A percentile compares a stretch with the other conserved stretches of the same genome.
Evolutionary conservation across 2,797 vertebrate species (phyloP).

Genomic region (Masticophis lateralis): DNA sequence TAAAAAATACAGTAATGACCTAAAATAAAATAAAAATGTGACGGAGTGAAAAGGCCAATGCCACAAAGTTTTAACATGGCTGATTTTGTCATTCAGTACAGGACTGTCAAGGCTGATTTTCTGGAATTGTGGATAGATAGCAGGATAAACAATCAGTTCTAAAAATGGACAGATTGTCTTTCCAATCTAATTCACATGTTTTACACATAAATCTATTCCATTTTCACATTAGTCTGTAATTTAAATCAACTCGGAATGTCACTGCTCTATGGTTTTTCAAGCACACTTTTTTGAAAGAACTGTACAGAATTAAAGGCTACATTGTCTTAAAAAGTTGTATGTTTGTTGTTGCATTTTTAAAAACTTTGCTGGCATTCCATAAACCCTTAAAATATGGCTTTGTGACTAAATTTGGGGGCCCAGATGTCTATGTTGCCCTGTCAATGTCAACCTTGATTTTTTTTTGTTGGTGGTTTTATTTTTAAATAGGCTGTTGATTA

Average conservation of each 20-base stretch:
- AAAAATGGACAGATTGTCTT: not conserved
- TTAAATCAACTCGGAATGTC: not conserved
- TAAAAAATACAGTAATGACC: not conserved
- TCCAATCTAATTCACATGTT: not conserved
- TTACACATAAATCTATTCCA: not conserved
- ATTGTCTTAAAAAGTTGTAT: not conserved
- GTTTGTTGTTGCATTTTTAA: not conserved
- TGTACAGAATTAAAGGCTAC: not conserved
- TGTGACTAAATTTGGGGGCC: not conserved
- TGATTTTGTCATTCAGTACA: not conserved
- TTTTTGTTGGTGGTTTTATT: not conserved
- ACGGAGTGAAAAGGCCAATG: not conserved
- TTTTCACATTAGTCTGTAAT: not conserved
- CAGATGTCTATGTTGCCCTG: not conserved
- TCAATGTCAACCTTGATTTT: not conserved
- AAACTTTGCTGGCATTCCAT: not conserved
- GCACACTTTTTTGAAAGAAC: not conserved
- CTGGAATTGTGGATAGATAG: not conserved
- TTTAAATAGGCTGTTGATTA: not conserved
- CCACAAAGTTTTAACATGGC: not conserved
- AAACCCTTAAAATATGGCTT: not conserved
- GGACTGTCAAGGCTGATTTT: not conserved
- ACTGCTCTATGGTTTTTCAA: not conserved
- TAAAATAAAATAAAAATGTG: not conserved
- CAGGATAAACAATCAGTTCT: not conserved